Conservation (phyloP, 2,888 invertebrate genomes). For the Acleris holmiana region DNA sequence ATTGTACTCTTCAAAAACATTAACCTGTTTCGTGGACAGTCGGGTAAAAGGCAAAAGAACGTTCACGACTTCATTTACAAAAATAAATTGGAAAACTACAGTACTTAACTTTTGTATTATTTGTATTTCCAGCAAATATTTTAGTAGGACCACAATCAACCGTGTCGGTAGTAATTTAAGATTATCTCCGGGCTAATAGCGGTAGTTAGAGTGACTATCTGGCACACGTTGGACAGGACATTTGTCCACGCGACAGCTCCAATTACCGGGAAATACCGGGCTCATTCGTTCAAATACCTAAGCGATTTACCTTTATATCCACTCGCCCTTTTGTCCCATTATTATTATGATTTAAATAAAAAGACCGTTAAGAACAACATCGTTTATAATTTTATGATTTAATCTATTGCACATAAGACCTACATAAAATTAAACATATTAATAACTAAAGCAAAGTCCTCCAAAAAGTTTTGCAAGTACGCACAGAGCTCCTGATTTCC, state of each 20-base stretch:
- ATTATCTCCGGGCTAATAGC: conserved; percentile 71
- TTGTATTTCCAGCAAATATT: conserved; percentile 5
- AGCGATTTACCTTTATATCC: conserved; percentile 60
- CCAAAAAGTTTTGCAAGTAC: conserved; percentile 64
- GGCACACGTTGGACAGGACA: conserved; percentile 69
- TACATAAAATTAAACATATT: conserved; percentile 41
- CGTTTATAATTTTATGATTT: too few relatives aligned
- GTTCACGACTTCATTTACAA: not conserved
- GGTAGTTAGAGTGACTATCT: conserved; percentile 73
- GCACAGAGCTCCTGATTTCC: conserved; percentile 74
- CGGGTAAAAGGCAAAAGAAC: too few relatives aligned
- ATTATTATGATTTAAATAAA: conserved; percentile 24
- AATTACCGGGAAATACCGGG: conserved; percentile 73
- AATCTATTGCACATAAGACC: conserved; percentile 32
- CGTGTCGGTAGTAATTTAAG: conserved; percentile 62
- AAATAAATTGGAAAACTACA: not conserved
- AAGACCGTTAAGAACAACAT: conserved; percentile 3
- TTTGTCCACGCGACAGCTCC: conserved; percentile 77
- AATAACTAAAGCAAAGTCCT: conserved; percentile 56
- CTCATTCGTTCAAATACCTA: conserved; percentile 67
- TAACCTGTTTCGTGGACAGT: too few relatives aligned
- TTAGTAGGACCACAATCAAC: conserved; percentile 50
- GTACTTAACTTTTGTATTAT: not conserved
- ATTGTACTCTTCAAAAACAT: too few relatives aligned
- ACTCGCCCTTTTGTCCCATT: conserved; percentile 20